These are phyloP conservation scores for Lasioglossum marginatum DNA, from an alignment of 2,888 invertebrate species.

Conservation along the genomic window DNA sequence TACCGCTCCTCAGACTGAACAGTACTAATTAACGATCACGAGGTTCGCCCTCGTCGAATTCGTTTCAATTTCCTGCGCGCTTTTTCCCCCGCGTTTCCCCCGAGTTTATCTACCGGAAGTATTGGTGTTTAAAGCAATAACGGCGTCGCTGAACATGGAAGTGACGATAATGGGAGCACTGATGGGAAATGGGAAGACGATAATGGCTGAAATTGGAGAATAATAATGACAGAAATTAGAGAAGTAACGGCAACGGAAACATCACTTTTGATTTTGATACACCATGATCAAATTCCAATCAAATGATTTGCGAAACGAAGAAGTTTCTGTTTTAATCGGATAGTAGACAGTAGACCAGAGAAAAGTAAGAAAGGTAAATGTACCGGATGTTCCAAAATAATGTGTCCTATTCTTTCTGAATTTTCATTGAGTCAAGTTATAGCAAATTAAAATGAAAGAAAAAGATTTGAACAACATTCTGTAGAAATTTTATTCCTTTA, in stretches of 20 bases:
- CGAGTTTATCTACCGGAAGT: background rate
- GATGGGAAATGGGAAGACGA: slow-evolving; percentile 20
- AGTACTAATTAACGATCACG: slow-evolving; percentile 39
- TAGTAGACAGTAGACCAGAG: too few relatives aligned
- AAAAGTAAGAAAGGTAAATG: too few relatives aligned
- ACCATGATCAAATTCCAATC: background rate
- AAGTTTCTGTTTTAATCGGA: background rate
- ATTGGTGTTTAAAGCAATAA: slow-evolving; percentile 3
- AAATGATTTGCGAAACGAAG: too few relatives aligned
- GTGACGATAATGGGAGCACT: slow-evolving; percentile 12
- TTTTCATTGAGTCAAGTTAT: too few relatives aligned
- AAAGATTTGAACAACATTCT: too few relatives aligned
- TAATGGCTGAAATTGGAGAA: slow-evolving; percentile 32
- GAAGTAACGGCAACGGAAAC: slow-evolving; percentile 8
- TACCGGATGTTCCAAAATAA: too few relatives aligned
- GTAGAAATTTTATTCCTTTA: too few relatives aligned
- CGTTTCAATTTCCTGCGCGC: background rate
- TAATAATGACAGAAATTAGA: slow-evolving; percentile 35
- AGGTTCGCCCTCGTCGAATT: slow-evolving; percentile 20
- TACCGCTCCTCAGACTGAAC: background rate
- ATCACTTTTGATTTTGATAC: background rate
- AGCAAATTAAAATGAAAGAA: too few relatives aligned
- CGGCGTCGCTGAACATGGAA: slow-evolving; percentile 11
- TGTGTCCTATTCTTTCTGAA: too few relatives aligned
- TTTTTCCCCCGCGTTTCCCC: background rate